Evolutionary conservation across 2,888 invertebrate genomes (phyloP).

Genomic region (Epirrita christyi): DNA sequence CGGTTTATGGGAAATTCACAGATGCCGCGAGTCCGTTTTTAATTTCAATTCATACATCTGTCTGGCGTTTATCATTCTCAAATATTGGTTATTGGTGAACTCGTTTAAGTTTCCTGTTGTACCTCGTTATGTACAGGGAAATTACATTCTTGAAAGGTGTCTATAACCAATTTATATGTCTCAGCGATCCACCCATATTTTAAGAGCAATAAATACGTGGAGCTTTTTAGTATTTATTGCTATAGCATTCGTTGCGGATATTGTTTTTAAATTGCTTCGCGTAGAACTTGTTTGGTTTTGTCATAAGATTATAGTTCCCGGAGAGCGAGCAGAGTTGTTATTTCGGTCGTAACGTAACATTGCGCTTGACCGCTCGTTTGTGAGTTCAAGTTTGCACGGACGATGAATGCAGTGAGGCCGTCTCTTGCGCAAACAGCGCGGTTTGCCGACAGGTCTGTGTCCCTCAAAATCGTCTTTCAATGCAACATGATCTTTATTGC

Average conservation of each 20-base stretch:
- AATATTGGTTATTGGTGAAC: slow-evolving; percentile 28
- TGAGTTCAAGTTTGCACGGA: slow-evolving; percentile 71
- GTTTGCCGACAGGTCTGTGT: slow-evolving; percentile 32
- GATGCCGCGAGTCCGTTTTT: slow-evolving; percentile 28
- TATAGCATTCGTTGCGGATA: slow-evolving; percentile 36
- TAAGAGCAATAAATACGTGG: slow-evolving; percentile 37
- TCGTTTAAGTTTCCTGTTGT: slow-evolving; percentile 26
- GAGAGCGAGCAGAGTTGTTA: slow-evolving; percentile 30
- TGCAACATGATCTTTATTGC: background rate
- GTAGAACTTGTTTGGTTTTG: slow-evolving; percentile 20
- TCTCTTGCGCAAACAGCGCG: slow-evolving; percentile 58
- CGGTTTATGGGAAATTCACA: slow-evolving; percentile 42
- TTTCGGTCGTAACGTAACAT: slow-evolving; percentile 44
- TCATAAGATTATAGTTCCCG: slow-evolving; percentile 12
- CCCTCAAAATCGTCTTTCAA: background rate
- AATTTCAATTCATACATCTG: slow-evolving; percentile 36
- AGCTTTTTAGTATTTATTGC: slow-evolving; percentile 34
- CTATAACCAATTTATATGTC: slow-evolving; percentile 38
- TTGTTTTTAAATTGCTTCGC: slow-evolving; percentile 39
- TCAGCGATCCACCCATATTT: slow-evolving; percentile 37
- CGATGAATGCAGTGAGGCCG: slow-evolving; percentile 43
- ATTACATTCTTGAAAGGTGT: slow-evolving; percentile 26
- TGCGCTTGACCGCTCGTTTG: slow-evolving; percentile 66
- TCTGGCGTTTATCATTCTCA: slow-evolving; percentile 29
- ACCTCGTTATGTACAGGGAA: slow-evolving; percentile 22